Percentiles rank a stretch among this genome's conserved stretches.
Conservation (phyloP, 1,140 invertebrate genomes). For the Palaemon carinicauda region DNA sequence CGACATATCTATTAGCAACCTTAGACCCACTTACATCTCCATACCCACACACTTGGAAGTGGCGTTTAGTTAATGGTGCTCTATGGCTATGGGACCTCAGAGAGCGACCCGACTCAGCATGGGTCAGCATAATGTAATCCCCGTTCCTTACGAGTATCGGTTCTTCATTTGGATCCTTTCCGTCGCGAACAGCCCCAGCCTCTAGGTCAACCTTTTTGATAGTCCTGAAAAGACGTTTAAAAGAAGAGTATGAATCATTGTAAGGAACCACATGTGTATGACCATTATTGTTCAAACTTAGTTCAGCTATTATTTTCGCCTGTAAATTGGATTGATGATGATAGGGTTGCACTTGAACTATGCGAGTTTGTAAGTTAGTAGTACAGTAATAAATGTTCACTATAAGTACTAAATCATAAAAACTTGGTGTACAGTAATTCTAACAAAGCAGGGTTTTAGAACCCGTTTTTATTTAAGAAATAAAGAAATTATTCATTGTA, state of each 20-base stretch:
- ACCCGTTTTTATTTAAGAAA: too few relatives aligned
- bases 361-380: too few relatives aligned
- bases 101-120: slow-evolving; percentile 39
- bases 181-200: slow-evolving; percentile 27
- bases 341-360: too few relatives aligned
- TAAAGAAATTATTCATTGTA: too few relatives aligned
- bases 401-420: too few relatives aligned
- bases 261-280: too few relatives aligned
- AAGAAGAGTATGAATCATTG: background rate
- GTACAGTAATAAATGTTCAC: too few relatives aligned
- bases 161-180: background rate
- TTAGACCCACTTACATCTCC: slow-evolving; percentile 56
- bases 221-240: background rate
- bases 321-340: background rate
- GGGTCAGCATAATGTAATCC: slow-evolving; percentile 52
- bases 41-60: slow-evolving; percentile 57
- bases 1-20: too few relatives aligned
- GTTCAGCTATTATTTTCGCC: background rate
- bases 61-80: slow-evolving; percentile 43
- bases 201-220: slow-evolving; percentile 36
- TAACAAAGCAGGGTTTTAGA: too few relatives aligned
- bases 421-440: too few relatives aligned
- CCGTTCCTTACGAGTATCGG: slow-evolving; percentile 44
- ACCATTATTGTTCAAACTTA: too few relatives aligned
- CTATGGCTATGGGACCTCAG: slow-evolving; percentile 49